phyloP scores from a whole-genome alignment of 1,140 invertebrate species.

The Tetramorium parvispinum region DNA sequence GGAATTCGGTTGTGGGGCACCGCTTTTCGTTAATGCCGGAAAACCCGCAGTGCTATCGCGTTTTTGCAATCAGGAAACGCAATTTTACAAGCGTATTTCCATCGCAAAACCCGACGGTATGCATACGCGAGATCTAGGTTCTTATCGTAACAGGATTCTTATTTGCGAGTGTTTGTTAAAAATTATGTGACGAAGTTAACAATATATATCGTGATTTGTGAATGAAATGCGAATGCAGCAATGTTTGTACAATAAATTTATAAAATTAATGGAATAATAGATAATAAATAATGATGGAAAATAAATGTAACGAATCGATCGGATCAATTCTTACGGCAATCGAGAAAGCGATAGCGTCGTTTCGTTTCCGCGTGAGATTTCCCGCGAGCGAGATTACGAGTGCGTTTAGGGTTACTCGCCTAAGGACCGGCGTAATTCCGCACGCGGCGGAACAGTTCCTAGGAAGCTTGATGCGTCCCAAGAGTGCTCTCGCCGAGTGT shows the following conservation, averaged over 20 bases:
- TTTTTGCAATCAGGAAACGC: neutral
- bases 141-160: neutral
- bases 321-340: slow-evolving; percentile 23
- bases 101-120: neutral
- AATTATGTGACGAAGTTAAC: neutral
- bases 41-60: slow-evolving; percentile 24
- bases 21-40: slow-evolving; percentile 23
- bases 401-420: slow-evolving; percentile 53
- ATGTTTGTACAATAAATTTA: neutral
- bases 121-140: neutral
- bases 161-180: neutral
- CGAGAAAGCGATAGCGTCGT: neutral
- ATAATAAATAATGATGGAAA: neutral
- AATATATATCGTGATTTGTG: neutral
- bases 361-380: slow-evolving; percentile 35
- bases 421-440: slow-evolving; percentile 50
- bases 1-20: slow-evolving; percentile 28
- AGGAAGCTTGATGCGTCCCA: slow-evolving; percentile 61
- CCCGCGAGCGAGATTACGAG: slow-evolving; percentile 61
- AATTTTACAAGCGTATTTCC: neutral
- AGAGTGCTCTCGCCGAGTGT: slow-evolving; percentile 60
- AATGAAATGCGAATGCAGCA: neutral
- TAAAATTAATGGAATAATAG: neutral
- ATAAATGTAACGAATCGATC: neutral
- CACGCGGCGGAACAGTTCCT: slow-evolving; percentile 22